Conservation (phyloP, 2,797 vertebrate genomes). For the Pachyuromys duprasi region DNA sequence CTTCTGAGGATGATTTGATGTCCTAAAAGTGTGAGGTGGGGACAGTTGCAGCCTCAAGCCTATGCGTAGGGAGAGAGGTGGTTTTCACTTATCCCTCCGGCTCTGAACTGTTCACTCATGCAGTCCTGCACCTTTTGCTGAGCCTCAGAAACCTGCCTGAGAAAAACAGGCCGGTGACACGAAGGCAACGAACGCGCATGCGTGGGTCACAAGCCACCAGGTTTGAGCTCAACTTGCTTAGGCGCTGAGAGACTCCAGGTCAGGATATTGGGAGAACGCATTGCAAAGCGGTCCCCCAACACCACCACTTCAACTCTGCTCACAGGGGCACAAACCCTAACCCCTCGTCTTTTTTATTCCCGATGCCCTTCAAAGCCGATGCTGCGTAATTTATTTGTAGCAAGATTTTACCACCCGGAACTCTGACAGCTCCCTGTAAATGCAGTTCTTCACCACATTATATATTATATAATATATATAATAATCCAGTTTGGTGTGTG, state of each 20-base stretch:
- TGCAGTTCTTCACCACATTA: background rate
- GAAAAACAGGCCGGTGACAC: background rate
- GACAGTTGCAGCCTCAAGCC: background rate
- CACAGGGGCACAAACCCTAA: background rate
- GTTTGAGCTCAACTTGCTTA: background rate
- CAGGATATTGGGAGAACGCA: background rate
- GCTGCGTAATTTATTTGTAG: background rate
- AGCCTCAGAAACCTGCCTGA: background rate
- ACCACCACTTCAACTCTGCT: background rate
- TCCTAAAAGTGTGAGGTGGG: background rate
- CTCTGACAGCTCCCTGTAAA: background rate
- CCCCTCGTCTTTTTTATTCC: background rate
- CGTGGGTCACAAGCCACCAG: fast-evolving
- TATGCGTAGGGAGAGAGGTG: background rate
- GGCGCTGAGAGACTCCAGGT: fast-evolving
- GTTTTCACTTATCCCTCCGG: background rate
- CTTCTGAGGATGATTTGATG: background rate
- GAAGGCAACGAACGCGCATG: conserved; percentile 48
- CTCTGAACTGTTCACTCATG: background rate
- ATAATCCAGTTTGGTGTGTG: background rate
- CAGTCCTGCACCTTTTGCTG: background rate
- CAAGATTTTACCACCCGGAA: background rate
- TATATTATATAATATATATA: too few relatives aligned
- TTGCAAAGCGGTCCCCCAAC: fast-evolving
- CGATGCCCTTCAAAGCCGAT: background rate